These are phyloP conservation scores for Pachypsylla venusta DNA, from an alignment of 1,140 invertebrate genomes.

Conservation along the genomic window DNA sequence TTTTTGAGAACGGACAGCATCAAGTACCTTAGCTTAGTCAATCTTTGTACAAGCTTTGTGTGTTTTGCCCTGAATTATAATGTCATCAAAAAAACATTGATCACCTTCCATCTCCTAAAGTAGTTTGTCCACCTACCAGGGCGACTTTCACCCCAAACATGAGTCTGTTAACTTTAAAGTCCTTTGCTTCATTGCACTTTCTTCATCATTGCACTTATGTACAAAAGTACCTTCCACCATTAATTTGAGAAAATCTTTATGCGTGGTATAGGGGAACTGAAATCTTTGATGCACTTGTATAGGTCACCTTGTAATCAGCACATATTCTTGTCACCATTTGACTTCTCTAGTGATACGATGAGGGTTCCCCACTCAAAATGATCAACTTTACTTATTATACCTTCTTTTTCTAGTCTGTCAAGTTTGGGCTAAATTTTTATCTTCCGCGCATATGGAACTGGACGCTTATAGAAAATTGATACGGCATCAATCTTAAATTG, in stretches of 20 bases:
- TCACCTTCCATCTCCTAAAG: constrained; percentile 24
- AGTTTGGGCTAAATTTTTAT: constrained; percentile 21
- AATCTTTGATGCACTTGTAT: constrained; percentile 24
- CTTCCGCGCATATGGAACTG: constrained; percentile 24
- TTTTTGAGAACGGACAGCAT: constrained; percentile 7
- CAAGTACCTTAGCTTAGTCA: constrained; percentile 4
- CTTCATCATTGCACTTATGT: constrained; percentile 21
- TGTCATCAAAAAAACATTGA: constrained; percentile 24
- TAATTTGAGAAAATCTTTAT: constrained; percentile 10
- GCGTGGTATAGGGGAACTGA: constrained; percentile 14
- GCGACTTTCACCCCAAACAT: constrained; percentile 34
- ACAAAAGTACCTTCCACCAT: constrained; percentile 19
- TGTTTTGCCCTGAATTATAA: constrained; percentile 21
- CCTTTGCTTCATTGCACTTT: constrained; percentile 27
- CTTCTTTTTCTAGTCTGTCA: constrained; percentile 21
- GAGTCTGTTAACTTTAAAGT: constrained; percentile 29
- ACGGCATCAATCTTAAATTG: constrained; percentile 14
- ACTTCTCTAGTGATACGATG: constrained; percentile 34
- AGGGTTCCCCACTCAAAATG: constrained; percentile 35
- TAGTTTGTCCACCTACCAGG: constrained; percentile 32
- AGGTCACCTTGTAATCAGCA: constrained; percentile 35
- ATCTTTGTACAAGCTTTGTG: background rate
- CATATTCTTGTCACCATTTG: constrained; percentile 32
- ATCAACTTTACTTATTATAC: constrained; percentile 23
- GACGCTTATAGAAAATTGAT: constrained; percentile 26